These are phyloP conservation scores for Lydus trimaculatus DNA, from an alignment of 2,888 invertebrate genomes.

Conservation along the genomic window DNA sequence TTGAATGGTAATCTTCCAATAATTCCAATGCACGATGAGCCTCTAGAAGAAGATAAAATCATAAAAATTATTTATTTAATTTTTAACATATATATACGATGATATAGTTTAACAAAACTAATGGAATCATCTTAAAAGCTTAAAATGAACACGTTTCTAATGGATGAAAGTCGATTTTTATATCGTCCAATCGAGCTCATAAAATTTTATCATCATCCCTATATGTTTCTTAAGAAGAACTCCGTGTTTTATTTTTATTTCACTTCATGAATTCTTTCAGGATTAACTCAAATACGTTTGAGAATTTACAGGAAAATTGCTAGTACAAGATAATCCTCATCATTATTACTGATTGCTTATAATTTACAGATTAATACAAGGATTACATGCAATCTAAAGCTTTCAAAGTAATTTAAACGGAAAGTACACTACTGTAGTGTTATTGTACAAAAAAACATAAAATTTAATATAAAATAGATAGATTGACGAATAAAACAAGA, in stretches of 20 bases:
- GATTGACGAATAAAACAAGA: not conserved
- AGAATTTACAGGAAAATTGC: no score
- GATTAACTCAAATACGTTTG: not conserved
- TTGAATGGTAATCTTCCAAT: slow-evolving; percentile 97
- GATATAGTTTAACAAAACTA: not conserved
- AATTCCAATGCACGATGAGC: slow-evolving; percentile 98
- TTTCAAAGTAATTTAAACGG: not conserved
- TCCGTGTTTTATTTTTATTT: not conserved
- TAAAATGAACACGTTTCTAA: not conserved
- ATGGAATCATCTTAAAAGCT: not conserved
- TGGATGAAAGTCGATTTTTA: not conserved
- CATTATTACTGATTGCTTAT: not conserved
- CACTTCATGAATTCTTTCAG: not conserved
- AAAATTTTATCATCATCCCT: slow-evolving; percentile 3
- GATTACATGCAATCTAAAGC: not conserved
- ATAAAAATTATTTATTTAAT: not conserved
- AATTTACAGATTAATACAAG: not conserved
- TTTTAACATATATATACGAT: not conserved
- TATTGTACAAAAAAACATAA: no score
- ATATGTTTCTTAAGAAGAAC: not conserved
- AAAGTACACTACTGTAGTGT: no score
- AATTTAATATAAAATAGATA: no score
- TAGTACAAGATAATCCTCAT: not conserved
- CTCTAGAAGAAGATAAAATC: slow-evolving; percentile 70
- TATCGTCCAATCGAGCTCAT: not conserved